A percentile compares a stretch with the other conserved stretches of the same genome.
Conservation (phyloP, 2,113 vertebrate genomes). For the Alligator mississippiensis region DNA sequence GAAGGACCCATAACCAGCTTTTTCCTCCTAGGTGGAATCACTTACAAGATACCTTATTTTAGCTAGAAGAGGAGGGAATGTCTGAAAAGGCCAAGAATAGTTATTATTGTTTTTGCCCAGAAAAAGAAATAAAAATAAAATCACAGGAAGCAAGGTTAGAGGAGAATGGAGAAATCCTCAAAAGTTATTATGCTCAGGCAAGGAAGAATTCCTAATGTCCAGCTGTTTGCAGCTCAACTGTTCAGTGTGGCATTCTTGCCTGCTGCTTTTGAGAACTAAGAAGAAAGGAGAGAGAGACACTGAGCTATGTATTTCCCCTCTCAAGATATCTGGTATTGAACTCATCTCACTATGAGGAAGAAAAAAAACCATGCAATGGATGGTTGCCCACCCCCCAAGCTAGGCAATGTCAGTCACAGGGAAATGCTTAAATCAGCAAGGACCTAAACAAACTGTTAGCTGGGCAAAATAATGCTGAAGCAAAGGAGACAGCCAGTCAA, state of each 20-base stretch:
- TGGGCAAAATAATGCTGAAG: not conserved
- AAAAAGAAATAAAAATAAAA: not conserved
- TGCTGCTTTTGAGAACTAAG: not conserved
- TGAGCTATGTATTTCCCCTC: not conserved
- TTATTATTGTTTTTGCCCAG: too few species aligned
- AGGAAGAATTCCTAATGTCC: not conserved
- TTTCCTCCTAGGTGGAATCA: too few species aligned
- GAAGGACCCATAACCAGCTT: too few species aligned
- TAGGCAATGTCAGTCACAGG: not conserved
- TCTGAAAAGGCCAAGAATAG: too few species aligned
- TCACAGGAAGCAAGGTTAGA: not conserved
- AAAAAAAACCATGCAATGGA: not conserved
- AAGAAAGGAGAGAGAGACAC: not conserved
- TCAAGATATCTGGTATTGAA: not conserved
- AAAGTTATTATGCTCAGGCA: not conserved
- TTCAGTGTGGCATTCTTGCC: not conserved
- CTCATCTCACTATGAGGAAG: not conserved
- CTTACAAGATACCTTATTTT: too few species aligned
- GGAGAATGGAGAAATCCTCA: not conserved
- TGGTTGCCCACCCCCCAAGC: too few species aligned
- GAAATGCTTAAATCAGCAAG: not conserved
- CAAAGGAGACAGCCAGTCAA: not conserved
- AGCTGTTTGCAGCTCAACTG: not conserved
- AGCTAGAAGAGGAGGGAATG: too few species aligned
- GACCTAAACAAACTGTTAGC: not conserved